Base-by-base conservation (phyloP, 2,113 vertebrate genomes). In the Trematomus loennbergii region DNA sequence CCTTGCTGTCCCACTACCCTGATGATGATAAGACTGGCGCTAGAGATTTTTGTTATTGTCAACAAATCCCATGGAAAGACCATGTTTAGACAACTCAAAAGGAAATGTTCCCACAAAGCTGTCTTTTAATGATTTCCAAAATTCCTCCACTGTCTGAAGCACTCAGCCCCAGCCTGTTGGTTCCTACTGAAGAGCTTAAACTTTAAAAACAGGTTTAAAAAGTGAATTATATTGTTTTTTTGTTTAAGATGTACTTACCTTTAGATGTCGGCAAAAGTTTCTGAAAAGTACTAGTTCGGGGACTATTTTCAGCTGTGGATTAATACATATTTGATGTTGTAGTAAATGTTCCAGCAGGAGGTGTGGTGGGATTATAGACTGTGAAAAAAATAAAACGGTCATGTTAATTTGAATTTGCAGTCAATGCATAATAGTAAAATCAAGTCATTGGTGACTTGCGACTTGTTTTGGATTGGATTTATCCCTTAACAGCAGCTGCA, bases 21-120 rank as follows among this genome's bases (percentile, higher is more conserved):
- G 40, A 55, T 40, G 67, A 40, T 1, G 16, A 58, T 60, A 57
- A 61, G 22, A 43, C 40, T 62, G 60, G 13, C 5, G 40, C 45
- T 77, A 40, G 69, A 25, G 49, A 72, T n/a, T 54, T 75, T 75
- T 62, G 55, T 43, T 72, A 57, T 57, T 78, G 68, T 50, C 43
- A 49, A 33, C 18, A 72, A 22, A 64, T 58, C 54, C 54, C 45
- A 59, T 43, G 17, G 59, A 82, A n/a, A 57, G 70, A 76, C 52
- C 29, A 62, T 25, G 58, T 62, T 48, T 18, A 50, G 29, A 81
- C 29, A 12, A 55, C 3, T 48, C 29, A 57, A 80, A 65, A 48
- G 15, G 7, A 62, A 54, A n/a, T 20, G 1, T 18, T 20, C n/a
- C 13, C 17, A 40, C 36, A 15, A 16, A 20, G 29, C 29, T 33